Evolutionary conservation across 1,140 invertebrate genomes (phyloP).

Genomic region (Ephestia elutella): DNA sequence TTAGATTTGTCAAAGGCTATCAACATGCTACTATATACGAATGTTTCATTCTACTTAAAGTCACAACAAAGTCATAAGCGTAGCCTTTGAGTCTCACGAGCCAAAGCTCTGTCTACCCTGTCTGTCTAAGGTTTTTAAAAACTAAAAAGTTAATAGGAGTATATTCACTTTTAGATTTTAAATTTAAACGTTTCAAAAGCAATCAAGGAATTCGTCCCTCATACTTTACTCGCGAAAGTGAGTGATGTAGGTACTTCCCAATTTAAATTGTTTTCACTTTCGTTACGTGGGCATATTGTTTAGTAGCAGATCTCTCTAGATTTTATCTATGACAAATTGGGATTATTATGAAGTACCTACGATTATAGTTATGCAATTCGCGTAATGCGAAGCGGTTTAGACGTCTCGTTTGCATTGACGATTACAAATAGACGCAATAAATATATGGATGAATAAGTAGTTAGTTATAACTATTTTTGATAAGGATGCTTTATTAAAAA

Average conservation of each 20-base stretch:
- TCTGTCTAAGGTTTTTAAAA: no score
- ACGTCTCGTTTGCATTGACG: constrained; percentile 7
- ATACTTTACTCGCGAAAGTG: constrained; percentile 30
- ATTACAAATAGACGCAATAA: constrained; percentile 10
- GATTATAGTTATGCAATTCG: constrained; percentile 49
- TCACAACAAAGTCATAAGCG: no score
- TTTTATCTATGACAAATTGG: constrained; percentile 57
- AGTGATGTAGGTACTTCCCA: constrained; percentile 41
- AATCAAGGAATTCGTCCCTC: background rate
- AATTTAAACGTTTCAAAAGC: no score
- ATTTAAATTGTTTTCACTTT: constrained; percentile 55
- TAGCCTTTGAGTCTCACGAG: no score
- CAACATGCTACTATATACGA: no score
- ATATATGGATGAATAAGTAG: constrained; percentile 10
- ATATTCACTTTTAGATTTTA: no score
- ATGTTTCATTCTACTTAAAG: no score
- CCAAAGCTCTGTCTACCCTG: no score
- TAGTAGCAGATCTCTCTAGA: constrained; percentile 23
- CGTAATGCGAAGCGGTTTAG: constrained; percentile 31
- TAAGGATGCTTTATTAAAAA: no score
- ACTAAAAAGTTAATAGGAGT: no score
- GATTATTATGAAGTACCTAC: constrained; percentile 41
- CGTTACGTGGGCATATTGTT: constrained; percentile 44
- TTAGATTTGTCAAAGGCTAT: no score
- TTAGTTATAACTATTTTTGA: no score